Conservation (phyloP, 2,888 invertebrate genomes). For the Tipula lateralis region DNA sequence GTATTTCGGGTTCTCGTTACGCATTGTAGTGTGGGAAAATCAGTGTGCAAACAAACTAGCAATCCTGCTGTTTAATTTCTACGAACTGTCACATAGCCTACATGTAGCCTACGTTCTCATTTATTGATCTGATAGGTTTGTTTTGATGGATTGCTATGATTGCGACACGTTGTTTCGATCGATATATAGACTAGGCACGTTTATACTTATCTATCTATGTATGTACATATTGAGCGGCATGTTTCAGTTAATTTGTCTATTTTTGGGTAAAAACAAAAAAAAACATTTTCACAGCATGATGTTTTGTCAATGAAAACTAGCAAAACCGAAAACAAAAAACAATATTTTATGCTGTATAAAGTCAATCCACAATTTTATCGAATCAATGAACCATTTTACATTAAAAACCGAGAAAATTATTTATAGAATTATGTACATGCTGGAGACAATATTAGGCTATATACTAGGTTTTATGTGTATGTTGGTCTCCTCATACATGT, state of each 20-base stretch:
- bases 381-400: background rate
- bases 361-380: background rate
- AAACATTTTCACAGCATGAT: background rate
- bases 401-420: background rate
- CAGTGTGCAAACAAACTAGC: too few relatives aligned
- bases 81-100: too few relatives aligned
- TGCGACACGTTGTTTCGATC: too few relatives aligned
- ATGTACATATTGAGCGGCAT: too few relatives aligned
- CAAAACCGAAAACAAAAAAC: background rate
- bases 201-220: too few relatives aligned
- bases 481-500: background rate
- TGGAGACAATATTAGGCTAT: background rate
- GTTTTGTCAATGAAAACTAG: background rate
- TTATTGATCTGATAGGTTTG: too few relatives aligned
- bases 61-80: too few relatives aligned
- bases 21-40: too few relatives aligned
- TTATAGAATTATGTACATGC: background rate
- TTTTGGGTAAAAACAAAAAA: background rate
- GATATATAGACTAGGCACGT: too few relatives aligned
- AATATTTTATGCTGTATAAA: background rate
- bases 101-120: too few relatives aligned
- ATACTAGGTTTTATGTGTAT: background rate
- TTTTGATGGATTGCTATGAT: too few relatives aligned
- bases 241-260: background rate
- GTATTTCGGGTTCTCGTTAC: too few relatives aligned